Conservation (phyloP, 2,797 vertebrate species). For the Gymnothorax javanicus region DNA sequence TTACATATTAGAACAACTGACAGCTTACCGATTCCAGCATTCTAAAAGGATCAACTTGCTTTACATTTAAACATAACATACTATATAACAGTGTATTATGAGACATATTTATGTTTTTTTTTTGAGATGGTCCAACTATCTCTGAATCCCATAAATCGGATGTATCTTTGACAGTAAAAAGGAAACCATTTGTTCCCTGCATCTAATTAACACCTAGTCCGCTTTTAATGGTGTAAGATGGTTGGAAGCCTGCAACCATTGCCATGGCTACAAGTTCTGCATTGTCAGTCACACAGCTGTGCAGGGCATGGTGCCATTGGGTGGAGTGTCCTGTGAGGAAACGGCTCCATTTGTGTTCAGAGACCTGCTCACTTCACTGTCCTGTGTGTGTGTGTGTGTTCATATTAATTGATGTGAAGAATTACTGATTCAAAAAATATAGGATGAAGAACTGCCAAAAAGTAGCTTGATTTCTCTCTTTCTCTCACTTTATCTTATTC, state of each 20-base stretch:
- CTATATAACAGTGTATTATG: neutral
- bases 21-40: neutral
- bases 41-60: neutral
- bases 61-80: neutral
- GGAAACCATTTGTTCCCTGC: neutral
- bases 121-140: neutral
- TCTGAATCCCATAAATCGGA: neutral
- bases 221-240: neutral
- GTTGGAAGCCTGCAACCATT: slow-evolving; percentile 39
- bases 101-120: neutral
- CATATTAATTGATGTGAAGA: slow-evolving; percentile 16
- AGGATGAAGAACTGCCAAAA: neutral
- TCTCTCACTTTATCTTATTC: neutral
- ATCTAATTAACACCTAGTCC: slow-evolving; percentile 19
- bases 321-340: slow-evolving; percentile 70
- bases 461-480: neutral
- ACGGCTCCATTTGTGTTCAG: slow-evolving; percentile 59
- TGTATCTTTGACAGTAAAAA: neutral
- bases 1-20: neutral
- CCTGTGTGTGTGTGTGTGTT: slow-evolving; percentile 10
- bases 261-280: slow-evolving; percentile 47
- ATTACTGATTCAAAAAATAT: neutral
- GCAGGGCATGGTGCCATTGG: slow-evolving; percentile 66
- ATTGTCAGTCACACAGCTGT: slow-evolving; percentile 62
- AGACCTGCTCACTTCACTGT: slow-evolving; percentile 49